Evolutionary conservation across 1,140 invertebrate genomes (phyloP).

Genomic region (Drosophila bipectinata): DNA sequence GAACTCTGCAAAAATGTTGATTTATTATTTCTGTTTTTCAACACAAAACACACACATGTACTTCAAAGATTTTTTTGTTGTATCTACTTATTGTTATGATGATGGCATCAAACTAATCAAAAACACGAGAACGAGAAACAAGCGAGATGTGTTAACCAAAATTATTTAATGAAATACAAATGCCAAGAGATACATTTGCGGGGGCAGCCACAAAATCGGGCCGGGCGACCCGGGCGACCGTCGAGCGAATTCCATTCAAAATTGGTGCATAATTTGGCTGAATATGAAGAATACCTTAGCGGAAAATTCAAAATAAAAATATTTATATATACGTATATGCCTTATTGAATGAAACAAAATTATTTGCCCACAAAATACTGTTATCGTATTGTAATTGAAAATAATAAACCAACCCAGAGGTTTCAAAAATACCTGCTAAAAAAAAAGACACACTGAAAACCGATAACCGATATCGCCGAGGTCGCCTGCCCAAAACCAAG

Average conservation of each 20-base stretch:
- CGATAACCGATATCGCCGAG: neutral
- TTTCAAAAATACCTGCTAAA: conserved; percentile 83
- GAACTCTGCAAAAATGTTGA: conserved; percentile 45
- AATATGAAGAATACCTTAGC: conserved; percentile 24
- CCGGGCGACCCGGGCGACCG: conserved; percentile 2
- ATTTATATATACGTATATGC: conserved; percentile 63
- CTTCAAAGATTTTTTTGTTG: conserved; percentile 45
- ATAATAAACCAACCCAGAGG: conserved; percentile 69
- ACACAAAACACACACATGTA: conserved; percentile 15
- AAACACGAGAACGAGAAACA: conserved; percentile 20
- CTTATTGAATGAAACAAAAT: conserved; percentile 59
- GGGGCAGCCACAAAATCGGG: conserved; percentile 2
- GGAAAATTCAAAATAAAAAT: conserved; percentile 54
- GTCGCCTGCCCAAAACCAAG: neutral
- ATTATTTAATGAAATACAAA: conserved; percentile 51
- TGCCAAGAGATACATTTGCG: conserved; percentile 18
- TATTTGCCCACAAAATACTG: conserved; percentile 47
- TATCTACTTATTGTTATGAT: conserved; percentile 57
- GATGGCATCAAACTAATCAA: conserved; percentile 60
- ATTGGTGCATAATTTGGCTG: conserved; percentile 77
- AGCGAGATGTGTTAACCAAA: conserved; percentile 43
- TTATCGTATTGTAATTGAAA: conserved; percentile 24
- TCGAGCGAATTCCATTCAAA: conserved; percentile 31
- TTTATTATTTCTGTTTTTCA: conserved; percentile 49
- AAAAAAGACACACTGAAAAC: conserved; percentile 7